phyloP scores from a whole-genome alignment of 2,113 vertebrate species.

The Sitta europaea region DNA sequence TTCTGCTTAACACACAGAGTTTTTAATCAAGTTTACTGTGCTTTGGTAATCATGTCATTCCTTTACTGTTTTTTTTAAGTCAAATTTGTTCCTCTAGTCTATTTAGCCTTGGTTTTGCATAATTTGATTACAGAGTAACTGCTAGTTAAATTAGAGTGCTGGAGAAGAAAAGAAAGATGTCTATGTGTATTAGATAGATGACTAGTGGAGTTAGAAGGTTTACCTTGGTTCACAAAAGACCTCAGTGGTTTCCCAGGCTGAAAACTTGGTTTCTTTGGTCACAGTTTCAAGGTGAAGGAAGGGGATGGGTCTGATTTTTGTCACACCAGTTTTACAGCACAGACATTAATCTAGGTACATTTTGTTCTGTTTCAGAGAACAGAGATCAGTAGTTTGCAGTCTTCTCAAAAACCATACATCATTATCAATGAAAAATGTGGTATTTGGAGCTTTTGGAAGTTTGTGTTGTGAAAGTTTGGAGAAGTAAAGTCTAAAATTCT shows the following conservation, averaged over 20 bases:
- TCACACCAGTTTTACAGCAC: background rate
- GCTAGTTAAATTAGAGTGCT: background rate
- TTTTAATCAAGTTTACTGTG: background rate
- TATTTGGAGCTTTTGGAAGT: background rate
- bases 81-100: background rate
- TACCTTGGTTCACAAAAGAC: background rate
- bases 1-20: background rate
- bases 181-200: background rate
- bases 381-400: background rate
- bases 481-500: background rate
- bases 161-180: background rate
- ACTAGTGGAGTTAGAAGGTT: background rate
- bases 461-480: background rate
- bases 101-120: background rate
- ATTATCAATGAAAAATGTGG: background rate
- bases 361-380: conserved; percentile 11
- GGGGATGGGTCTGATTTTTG: background rate
- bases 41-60: background rate
- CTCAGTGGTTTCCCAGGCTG: background rate
- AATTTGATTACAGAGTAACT: background rate
- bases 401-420: background rate
- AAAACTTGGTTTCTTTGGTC: background rate
- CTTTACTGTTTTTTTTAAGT: background rate
- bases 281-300: background rate
- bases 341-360: background rate